A percentile compares a stretch with the other conserved stretches of the same genome.
phyloP scores from a whole-genome alignment of 1,140 invertebrate genomes.

The Dreissena polymorpha region DNA sequence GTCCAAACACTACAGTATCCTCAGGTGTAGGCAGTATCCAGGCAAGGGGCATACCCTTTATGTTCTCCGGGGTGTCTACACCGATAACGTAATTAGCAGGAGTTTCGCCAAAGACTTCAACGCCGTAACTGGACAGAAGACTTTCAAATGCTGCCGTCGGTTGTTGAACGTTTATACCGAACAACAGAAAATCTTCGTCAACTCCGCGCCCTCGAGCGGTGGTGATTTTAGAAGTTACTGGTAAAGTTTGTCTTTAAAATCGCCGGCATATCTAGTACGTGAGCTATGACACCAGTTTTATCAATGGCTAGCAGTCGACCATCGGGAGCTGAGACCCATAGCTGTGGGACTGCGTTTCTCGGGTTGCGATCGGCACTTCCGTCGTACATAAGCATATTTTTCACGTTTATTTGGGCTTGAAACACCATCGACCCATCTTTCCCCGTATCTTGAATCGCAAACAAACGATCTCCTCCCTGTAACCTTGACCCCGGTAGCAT shows the following conservation, averaged over 20 bases:
- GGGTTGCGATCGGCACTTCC: not conserved
- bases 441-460: conserved; percentile 54
- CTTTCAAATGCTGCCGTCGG: conserved; percentile 15
- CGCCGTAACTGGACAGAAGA: not conserved
- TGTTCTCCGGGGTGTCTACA: conserved; percentile 39
- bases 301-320: conserved; percentile 37
- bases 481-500: conserved; percentile 23
- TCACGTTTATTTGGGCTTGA: conserved; percentile 13
- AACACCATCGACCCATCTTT: conserved; percentile 41
- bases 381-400: conserved; percentile 50
- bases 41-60: not conserved
- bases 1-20: conserved; percentile 53
- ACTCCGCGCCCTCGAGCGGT: conserved; percentile 11
- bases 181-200: conserved; percentile 50
- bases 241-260: conserved; percentile 44
- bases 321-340: conserved; percentile 45
- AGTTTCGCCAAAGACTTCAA: not conserved
- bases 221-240: conserved; percentile 60
- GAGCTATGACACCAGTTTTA: conserved; percentile 41
- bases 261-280: conserved; percentile 41
- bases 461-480: conserved; percentile 30
- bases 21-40: conserved; percentile 58
- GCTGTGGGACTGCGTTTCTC: conserved; percentile 24
- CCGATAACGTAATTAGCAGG: conserved; percentile 35
- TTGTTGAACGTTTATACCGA: conserved; percentile 37